Evolutionary conservation across 2,797 vertebrate genomes (phyloP), one percentile per base, ranked within the genome.

Genomic region (Valencia hispanica): DNA sequence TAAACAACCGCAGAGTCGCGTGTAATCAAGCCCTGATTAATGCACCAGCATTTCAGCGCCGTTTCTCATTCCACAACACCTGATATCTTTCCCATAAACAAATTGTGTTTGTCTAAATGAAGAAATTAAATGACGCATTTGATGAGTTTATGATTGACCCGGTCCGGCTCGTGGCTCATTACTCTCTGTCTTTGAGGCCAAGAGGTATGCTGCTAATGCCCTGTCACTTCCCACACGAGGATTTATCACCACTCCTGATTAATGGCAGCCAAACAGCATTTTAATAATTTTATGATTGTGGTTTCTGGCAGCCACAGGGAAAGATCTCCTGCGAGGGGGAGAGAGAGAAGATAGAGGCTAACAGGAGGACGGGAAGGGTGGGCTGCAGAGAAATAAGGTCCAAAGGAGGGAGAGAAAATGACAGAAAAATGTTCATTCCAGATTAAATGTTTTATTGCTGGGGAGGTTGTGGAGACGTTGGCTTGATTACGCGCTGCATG

Each of bases 121-220:
- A 98, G 97, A 97, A 98, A 98, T 98, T 96, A 99, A 99, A 99
- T 99, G 98, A 98, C 97, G 97, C 97, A 96, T 99, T 98, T 99
- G 98, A 99, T 99, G 98, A 97, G 97, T 98, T 99, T 99, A 97
- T 99, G 98, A 99, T 99, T 99, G 98, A 99, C 97, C 97, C 95
- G 95, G 95, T 96, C 97, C 93, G 95, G 94, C 96, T 96, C 93
- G 79, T 93, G 94, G 94, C 95, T 95, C 97, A 97, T 98, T 97
- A 96, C 93, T 98, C 97, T 97, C 92, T 95, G 97, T 98, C 96
- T 96, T 96, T 96, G 93, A 94, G 93, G 92, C 89, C 95, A 96
- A 95, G 94, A 96, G 92, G 94, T 91, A 89, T 93, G 93, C 98
- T 97, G 97, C 97, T 97, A 97, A 99, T 98, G 97, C 94, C 94